A percentile compares a stretch with the other conserved stretches of the same genome.
These are phyloP conservation scores for Pterobdella sp. DNA, from an alignment of 2,888 invertebrate species.

Conservation along the genomic window DNA sequence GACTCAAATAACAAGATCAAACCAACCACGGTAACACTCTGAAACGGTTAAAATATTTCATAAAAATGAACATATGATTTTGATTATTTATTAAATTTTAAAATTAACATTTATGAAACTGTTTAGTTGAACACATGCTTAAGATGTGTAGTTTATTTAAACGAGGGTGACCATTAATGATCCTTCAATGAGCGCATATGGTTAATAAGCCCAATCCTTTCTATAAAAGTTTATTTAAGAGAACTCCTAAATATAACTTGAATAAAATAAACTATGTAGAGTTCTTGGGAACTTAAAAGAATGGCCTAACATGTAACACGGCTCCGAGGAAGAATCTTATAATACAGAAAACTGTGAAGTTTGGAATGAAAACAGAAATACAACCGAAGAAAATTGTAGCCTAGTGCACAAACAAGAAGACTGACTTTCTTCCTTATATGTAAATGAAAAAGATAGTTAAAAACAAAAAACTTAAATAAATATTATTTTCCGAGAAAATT, in stretches of 20 bases:
- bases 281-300: neutral
- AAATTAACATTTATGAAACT: too few relatives aligned
- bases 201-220: neutral
- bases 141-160: too few relatives aligned
- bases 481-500: too few relatives aligned
- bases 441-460: constrained; percentile 43
- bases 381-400: constrained; percentile 37
- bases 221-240: neutral
- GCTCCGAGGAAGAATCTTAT: constrained; percentile 38
- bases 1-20: constrained; percentile 40
- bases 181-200: too few relatives aligned
- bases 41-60: constrained; percentile 17
- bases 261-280: neutral
- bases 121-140: too few relatives aligned
- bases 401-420: constrained; percentile 39
- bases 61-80: neutral
- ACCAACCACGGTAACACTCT: constrained; percentile 40
- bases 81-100: too few relatives aligned
- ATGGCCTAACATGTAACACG: constrained; percentile 38
- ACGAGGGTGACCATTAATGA: too few relatives aligned
- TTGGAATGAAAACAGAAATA: constrained; percentile 35
- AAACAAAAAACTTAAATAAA: too few relatives aligned
- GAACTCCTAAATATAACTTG: neutral
- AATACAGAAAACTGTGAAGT: constrained; percentile 37
- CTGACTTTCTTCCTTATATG: constrained; percentile 38